Percentiles rank a stretch among this genome's conserved stretches.
These are phyloP conservation scores for Ctenopoma multispine DNA, from an alignment of 2,797 vertebrate genomes.

Conservation along the genomic window DNA sequence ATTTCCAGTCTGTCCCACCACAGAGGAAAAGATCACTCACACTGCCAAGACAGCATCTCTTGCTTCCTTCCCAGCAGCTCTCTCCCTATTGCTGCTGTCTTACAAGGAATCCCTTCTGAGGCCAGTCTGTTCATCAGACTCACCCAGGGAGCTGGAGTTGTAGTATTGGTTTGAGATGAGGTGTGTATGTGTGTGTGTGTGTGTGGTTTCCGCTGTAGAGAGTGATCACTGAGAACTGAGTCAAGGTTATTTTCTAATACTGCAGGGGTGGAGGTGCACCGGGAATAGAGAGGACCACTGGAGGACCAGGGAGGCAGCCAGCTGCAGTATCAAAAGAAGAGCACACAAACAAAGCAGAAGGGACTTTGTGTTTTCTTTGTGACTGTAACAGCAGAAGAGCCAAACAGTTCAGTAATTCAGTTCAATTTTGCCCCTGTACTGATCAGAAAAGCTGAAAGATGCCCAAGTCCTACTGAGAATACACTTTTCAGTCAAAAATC, in stretches of 20 bases:
- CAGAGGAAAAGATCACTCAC: constrained; percentile 74
- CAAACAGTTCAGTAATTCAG: constrained; percentile 26
- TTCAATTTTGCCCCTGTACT: not conserved
- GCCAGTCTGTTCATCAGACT: constrained; percentile 34
- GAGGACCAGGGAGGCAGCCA: constrained; percentile 54
- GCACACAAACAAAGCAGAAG: constrained; percentile 36
- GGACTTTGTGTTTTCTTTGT: constrained; percentile 33
- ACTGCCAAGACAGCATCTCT: constrained; percentile 43
- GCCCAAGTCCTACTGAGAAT: too few relatives aligned
- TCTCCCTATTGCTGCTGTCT: constrained; percentile 22
- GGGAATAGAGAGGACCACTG: constrained; percentile 65
- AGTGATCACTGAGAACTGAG: constrained; percentile 65
- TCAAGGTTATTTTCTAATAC: constrained; percentile 56
- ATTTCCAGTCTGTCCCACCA: constrained; percentile 66
- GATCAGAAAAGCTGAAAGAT: too few relatives aligned
- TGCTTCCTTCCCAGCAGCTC: constrained; percentile 32
- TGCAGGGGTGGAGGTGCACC: constrained; percentile 65
- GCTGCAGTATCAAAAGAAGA: constrained; percentile 67
- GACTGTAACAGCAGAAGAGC: constrained; percentile 18
- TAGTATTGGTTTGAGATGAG: constrained; percentile 21
- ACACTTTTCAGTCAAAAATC: too few relatives aligned
- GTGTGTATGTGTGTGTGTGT: constrained; percentile 44
- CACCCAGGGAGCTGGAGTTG: constrained; percentile 16
- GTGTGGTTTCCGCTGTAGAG: constrained; percentile 68
- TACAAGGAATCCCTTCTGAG: constrained; percentile 55